Percentiles rank a stretch among this genome's conserved stretches.
Evolutionary conservation across 2,113 vertebrate genomes (phyloP).

Genomic region (human (Homo sapiens)): GRCh38 chr1:205280001-205280500

Average conservation of each 20-base stretch:
- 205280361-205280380: neutral
- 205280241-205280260: neutral
- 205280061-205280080: neutral
- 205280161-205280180: neutral
- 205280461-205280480: neutral
- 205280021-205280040: neutral
- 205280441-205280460: accelerated
- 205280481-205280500: neutral
- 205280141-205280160: accelerated
- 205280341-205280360: neutral
- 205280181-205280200: neutral
- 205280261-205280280: neutral
- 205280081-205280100: neutral
- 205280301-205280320: neutral
- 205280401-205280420: accelerated
- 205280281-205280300: neutral
- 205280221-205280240: neutral
- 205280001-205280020: neutral
- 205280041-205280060: neutral
- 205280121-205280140: neutral
- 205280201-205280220: neutral
- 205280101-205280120: neutral
- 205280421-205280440: neutral
- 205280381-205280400: neutral
- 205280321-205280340: neutral